phyloP scores from a whole-genome alignment of 1,140 invertebrate species.

The Dolichoris vasculosae region DNA sequence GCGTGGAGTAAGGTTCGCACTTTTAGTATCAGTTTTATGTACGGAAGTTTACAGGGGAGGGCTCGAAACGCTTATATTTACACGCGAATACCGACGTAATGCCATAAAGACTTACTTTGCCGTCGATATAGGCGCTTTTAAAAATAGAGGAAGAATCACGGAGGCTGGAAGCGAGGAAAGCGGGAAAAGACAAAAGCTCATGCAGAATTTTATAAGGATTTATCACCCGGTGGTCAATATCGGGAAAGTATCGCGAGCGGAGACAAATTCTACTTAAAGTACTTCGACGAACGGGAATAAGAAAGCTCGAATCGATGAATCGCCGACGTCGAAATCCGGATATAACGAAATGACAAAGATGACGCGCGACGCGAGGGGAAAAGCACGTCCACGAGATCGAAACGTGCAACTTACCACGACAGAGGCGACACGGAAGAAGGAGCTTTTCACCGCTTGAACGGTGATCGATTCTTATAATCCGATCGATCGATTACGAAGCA shows the following conservation, averaged over 20 bases:
- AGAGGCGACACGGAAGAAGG: not conserved
- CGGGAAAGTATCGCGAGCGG: conserved; percentile 1
- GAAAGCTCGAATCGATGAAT: not conserved
- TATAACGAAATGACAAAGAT: not conserved
- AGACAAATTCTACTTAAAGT: conserved; percentile 35
- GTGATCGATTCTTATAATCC: conserved; percentile 41
- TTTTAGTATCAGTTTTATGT: conserved; percentile 14
- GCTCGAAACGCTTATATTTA: conserved; percentile 4
- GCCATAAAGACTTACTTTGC: not conserved
- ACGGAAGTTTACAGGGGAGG: not conserved
- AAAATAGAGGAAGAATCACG: not conserved
- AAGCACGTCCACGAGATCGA: no score
- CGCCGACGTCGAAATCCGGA: not conserved
- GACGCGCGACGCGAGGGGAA: not conserved
- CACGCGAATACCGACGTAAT: not conserved
- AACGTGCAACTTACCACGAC: not conserved
- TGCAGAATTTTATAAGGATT: conserved; percentile 41
- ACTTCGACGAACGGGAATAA: not conserved
- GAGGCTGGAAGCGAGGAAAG: no score
- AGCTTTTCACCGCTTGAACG: not conserved
- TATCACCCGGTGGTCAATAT: conserved; percentile 29
- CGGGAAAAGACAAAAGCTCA: not conserved
- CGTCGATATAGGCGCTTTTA: not conserved
- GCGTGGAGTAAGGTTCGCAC: not conserved
- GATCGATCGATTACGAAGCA: conserved; percentile 54